phyloP scores from a whole-genome alignment of 1,140 invertebrate genomes.

The Caenorhabditis brenneri region DNA sequence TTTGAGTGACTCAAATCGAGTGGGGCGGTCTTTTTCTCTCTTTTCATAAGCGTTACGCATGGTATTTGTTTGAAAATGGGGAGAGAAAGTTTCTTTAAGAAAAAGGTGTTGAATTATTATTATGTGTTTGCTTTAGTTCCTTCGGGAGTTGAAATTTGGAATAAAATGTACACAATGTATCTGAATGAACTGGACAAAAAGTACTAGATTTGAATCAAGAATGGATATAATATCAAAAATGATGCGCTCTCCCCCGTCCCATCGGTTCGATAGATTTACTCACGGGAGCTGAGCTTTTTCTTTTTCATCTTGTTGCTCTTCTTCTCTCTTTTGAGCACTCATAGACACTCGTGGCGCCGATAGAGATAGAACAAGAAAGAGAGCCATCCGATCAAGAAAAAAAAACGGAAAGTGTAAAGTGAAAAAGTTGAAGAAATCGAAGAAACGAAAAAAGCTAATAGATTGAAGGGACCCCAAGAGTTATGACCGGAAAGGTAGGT shows the following conservation, averaged over 20 bases:
- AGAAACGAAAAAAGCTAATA: neutral
- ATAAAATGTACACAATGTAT: neutral
- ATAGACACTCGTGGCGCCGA: constrained; percentile 32
- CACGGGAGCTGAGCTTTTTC: constrained; percentile 31
- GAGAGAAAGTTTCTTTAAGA: neutral
- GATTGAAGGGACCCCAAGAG: neutral
- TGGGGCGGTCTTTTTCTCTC: constrained; percentile 22
- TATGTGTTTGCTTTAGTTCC: constrained; percentile 21
- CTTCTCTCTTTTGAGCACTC: constrained; percentile 23
- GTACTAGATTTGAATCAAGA: neutral
- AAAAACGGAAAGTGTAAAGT: constrained; percentile 17
- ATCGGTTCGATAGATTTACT: neutral
- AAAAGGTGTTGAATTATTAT: constrained; percentile 31
- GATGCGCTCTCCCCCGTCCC: neutral
- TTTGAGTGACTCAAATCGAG: constrained; percentile 31
- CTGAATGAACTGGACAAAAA: neutral
- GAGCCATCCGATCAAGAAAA: constrained; percentile 21
- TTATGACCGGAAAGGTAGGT: constrained; percentile 32
- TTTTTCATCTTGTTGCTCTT: constrained; percentile 38
- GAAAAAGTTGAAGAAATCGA: neutral
- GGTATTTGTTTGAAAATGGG: constrained; percentile 21
- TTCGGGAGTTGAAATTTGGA: constrained; percentile 23
- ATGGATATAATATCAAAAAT: constrained; percentile 15
- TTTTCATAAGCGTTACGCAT: constrained; percentile 37
- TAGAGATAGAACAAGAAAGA: neutral